These are phyloP conservation scores for Zhuqinia jingwanae DNA, from an alignment of 2,888 invertebrate species.

Conservation along the genomic window DNA sequence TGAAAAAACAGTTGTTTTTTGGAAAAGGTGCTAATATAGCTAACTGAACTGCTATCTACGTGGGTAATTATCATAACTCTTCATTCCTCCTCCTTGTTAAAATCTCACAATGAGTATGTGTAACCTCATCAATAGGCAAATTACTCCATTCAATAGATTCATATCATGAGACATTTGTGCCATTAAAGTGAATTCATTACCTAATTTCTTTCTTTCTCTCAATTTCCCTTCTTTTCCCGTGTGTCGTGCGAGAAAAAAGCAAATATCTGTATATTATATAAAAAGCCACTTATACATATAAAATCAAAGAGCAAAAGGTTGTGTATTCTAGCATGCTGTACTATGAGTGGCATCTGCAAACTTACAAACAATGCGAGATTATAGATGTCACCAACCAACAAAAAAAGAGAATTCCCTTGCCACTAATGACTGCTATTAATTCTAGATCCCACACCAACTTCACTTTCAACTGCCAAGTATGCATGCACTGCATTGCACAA, in stretches of 20 bases:
- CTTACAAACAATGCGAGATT: conserved; percentile 10
- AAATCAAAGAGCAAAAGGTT: not conserved
- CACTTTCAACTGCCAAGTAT: conserved; percentile 1
- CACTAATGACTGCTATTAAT: conserved; percentile 65
- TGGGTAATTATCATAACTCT: conserved; percentile 39
- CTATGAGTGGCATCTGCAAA: not conserved
- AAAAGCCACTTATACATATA: not conserved
- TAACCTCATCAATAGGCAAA: conserved; percentile 29
- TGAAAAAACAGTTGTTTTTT: too few relatives aligned
- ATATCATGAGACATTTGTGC: conserved; percentile 15
- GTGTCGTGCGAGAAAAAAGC: not conserved
- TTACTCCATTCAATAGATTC: conserved; percentile 15
- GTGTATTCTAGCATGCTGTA: not conserved
- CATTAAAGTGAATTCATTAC: conserved; percentile 32
- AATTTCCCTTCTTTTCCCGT: conserved; percentile 12
- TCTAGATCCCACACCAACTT: conserved; percentile 56
- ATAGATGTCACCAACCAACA: conserved; percentile 29
- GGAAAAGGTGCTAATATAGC: too few relatives aligned
- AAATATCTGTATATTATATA: too few relatives aligned
- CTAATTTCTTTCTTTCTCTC: conserved; percentile 42
- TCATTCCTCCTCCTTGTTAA: conserved; percentile 48
- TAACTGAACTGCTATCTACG: too few relatives aligned
- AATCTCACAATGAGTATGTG: conserved; percentile 19
- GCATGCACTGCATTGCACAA: not conserved
- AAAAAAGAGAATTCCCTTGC: conserved; percentile 50